Evolutionary conservation across 2,113 vertebrate species (phyloP), one percentile per base, ranked within the genome.

Genomic region (Sminthopsis crassicaudata): DNA sequence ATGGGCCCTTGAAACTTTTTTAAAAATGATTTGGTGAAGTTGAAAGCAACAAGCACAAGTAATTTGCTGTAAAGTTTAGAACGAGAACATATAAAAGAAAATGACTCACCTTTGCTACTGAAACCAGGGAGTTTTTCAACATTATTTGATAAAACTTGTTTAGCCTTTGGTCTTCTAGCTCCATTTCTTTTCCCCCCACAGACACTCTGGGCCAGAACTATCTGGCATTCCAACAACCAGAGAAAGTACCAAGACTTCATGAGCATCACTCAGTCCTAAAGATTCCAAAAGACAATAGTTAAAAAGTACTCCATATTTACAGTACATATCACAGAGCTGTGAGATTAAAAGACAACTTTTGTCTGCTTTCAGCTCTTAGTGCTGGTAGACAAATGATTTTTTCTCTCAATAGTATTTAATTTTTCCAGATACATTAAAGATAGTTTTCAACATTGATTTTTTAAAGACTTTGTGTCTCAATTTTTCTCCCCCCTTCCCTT

Each of bases 181-280:
- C 97, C 98, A 0, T 95, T 96, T 97, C 91, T 98, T 95, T 98
- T 98, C 54, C 98, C 98, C 91, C 98, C 98, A 46, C 97, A 97
- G 89, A 97, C 92, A 67, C 98, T 98, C 98, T 99, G 99, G 95
- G 99, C 98, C 95, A 97, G 98, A 95, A 98, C 91, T 4, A 97
- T 92, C 89, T 98, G 98, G 53, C 98, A 92, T 92, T 98, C 98
- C 95, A 98, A 96, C 96, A 99, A 96, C 92, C 99, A 97, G 94
- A 99, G 96, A 95, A 99, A 94, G 96, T 98, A 98, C 48, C 92
- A 98, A 91, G 98, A 92, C 92, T 91, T 96, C 94, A 96, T 95
- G 97, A 98, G 95, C 98, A 99, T 99, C 97, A 91, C 98, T 96
- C 94, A 89, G 42, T 95, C 96, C 98, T 97, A 93, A 97, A 99